These are phyloP conservation scores for Epistrophe grossulariae DNA, from an alignment of 2,888 invertebrate genomes.

Conservation along the genomic window DNA sequence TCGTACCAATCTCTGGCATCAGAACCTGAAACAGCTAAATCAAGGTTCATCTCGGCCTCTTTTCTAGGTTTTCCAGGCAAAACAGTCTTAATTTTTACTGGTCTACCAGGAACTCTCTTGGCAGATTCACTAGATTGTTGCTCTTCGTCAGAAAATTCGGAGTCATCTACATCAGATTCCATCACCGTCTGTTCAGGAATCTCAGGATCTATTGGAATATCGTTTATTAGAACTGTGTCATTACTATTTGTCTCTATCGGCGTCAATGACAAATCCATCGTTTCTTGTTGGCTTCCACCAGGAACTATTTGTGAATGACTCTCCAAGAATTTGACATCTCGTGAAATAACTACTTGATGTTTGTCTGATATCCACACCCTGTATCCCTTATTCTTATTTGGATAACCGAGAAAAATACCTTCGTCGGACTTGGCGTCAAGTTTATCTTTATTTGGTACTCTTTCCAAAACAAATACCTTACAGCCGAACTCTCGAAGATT, in stretches of 20 bases:
- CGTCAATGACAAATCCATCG: too few species aligned
- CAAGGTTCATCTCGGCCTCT: neutral
- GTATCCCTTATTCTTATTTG: neutral
- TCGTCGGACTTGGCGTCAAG: neutral
- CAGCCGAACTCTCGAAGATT: constrained; percentile 4
- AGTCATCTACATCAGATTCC: neutral
- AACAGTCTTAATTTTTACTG: too few species aligned
- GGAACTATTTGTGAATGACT: too few species aligned
- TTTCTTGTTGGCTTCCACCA: too few species aligned
- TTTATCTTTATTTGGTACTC: neutral
- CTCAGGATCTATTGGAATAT: neutral
- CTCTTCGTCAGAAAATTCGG: too few species aligned
- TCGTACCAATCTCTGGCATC: too few species aligned
- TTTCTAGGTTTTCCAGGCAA: neutral
- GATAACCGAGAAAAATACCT: neutral
- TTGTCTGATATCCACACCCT: constrained; percentile 3
- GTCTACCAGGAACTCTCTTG: too few species aligned
- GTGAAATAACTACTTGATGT: neutral
- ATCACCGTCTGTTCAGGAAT: neutral
- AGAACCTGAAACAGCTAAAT: neutral
- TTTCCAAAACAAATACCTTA: constrained; percentile 11
- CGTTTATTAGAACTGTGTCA: neutral
- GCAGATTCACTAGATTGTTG: too few species aligned
- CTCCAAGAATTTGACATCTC: too few species aligned
- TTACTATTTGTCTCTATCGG: too few species aligned